Evolutionary conservation across 2,797 vertebrate genomes (phyloP).

Genomic region (Scomberomorus guttatus): DNA sequence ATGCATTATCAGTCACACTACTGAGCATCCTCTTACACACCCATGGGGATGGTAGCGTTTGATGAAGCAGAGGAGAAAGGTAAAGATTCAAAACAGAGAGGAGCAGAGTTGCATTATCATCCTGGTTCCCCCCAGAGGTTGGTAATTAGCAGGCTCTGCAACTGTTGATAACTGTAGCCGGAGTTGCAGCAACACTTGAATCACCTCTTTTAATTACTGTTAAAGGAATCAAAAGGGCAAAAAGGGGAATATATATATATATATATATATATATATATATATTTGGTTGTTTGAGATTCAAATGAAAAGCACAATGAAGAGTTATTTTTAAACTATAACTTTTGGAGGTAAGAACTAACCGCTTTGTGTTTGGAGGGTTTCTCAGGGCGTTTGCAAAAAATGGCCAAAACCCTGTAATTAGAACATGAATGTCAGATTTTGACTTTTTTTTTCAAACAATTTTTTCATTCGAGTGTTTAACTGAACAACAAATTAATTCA

Average conservation of each 20-base stretch:
- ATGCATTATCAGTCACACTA: slow-evolving; percentile 56
- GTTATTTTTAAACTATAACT: slow-evolving; percentile 28
- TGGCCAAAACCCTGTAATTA: slow-evolving; percentile 49
- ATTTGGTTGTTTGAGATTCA: slow-evolving; percentile 14
- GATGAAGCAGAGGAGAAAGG: slow-evolving; percentile 68
- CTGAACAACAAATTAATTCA: slow-evolving; percentile 75
- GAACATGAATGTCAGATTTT: slow-evolving; percentile 50
- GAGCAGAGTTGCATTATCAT: slow-evolving; percentile 53
- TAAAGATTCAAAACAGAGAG: slow-evolving; percentile 63
- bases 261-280: too few relatives aligned
- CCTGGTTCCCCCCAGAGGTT: slow-evolving; percentile 53
- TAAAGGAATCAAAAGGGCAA: slow-evolving; percentile 44
- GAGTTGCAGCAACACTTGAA: slow-evolving; percentile 55
- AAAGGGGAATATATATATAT: slow-evolving; percentile 21
- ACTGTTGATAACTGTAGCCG: slow-evolving; percentile 55
- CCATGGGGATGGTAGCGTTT: slow-evolving; percentile 67
- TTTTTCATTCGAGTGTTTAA: slow-evolving; percentile 50
- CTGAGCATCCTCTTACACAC: slow-evolving; percentile 44
- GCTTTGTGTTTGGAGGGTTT: background rate
- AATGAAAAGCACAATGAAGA: slow-evolving; percentile 31
- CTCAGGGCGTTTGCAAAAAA: slow-evolving; percentile 33
- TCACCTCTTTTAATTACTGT: slow-evolving; percentile 59
- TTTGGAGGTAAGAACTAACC: slow-evolving; percentile 4
- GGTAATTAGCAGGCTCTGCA: slow-evolving; percentile 71
- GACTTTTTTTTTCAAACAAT: slow-evolving; percentile 50